phyloP scores from a whole-genome alignment of 2,797 vertebrate genomes.

The Coracias cyanogaster region DNA sequence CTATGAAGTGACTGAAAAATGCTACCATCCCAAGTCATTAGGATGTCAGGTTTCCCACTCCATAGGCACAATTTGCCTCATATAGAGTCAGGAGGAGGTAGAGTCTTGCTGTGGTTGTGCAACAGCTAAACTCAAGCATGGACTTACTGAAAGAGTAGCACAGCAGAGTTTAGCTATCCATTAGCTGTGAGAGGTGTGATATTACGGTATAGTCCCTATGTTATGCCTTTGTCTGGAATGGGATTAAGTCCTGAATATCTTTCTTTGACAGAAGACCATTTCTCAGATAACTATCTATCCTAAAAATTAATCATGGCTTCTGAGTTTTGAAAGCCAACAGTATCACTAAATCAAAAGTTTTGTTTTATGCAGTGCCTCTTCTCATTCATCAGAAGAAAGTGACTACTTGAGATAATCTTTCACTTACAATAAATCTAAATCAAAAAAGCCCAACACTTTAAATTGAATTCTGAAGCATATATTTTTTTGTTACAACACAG shows the following conservation, averaged over 20 bases:
- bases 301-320: background rate
- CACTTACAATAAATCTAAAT: constrained; percentile 35
- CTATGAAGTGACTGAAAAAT: background rate
- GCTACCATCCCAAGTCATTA: accelerated
- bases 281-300: background rate
- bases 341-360: background rate
- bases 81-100: background rate
- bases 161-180: background rate
- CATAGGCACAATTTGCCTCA: background rate
- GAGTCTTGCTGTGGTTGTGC: background rate
- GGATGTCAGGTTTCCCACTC: background rate
- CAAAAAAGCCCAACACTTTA: background rate
- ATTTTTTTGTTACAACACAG: constrained; percentile 4
- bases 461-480: background rate
- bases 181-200: background rate
- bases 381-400: background rate
- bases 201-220: background rate
- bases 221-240: background rate
- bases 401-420: constrained; percentile 18
- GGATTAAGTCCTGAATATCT: background rate
- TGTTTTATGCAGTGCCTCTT: background rate
- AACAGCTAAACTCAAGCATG: background rate
- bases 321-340: background rate
- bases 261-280: background rate
- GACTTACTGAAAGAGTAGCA: background rate